These are phyloP conservation scores for Myotis pilosus DNA, from an alignment of 2,797 vertebrate genomes.

Conservation along the genomic window DNA sequence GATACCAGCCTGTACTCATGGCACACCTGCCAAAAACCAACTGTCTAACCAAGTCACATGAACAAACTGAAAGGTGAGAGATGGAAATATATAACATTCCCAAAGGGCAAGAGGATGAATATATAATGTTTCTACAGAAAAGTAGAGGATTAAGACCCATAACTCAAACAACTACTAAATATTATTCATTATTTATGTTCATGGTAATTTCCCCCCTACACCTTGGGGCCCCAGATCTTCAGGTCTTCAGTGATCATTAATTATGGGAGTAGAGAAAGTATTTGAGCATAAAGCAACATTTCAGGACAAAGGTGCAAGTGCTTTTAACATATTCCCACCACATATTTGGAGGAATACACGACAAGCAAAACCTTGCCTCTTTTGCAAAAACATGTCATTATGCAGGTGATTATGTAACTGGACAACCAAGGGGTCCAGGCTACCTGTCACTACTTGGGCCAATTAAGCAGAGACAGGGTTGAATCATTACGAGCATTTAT, in stretches of 20 bases:
- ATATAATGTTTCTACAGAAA: neutral
- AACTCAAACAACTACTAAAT: neutral
- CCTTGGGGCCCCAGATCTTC: neutral
- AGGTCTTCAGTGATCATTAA: neutral
- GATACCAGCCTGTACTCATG: neutral
- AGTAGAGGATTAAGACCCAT: neutral
- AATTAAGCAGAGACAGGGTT: too few species aligned
- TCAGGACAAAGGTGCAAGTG: neutral
- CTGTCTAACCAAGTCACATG: neutral
- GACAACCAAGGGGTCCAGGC: too few species aligned
- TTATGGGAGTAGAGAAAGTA: neutral
- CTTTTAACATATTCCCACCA: neutral
- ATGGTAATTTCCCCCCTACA: neutral
- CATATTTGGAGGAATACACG: neutral
- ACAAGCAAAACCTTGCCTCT: neutral
- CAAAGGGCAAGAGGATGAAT: neutral
- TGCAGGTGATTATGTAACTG: neutral
- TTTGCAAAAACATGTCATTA: neutral
- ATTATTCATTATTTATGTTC: neutral
- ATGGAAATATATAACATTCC: neutral
- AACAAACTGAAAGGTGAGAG: neutral
- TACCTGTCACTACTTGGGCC: too few species aligned
- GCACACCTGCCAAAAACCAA: neutral
- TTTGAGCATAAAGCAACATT: neutral
- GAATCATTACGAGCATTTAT: too few species aligned